Evolutionary conservation across 2,888 invertebrate species (phyloP).

Genomic region (Acanthacorydalis orientalis): DNA sequence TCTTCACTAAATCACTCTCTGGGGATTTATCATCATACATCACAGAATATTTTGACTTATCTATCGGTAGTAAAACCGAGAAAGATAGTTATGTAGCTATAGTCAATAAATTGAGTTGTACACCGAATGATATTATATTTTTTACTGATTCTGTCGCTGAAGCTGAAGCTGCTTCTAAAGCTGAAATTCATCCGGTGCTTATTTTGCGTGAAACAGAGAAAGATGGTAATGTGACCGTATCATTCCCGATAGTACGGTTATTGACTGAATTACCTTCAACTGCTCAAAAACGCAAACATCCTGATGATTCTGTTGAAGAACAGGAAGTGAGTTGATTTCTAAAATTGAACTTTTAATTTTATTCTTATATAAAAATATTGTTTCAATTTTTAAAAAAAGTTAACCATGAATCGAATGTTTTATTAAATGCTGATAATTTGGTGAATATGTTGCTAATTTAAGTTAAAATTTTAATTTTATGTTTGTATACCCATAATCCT

Average conservation of each 20-base stretch:
- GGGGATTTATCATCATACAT: constrained; percentile 64
- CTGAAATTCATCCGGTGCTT: constrained; percentile 52
- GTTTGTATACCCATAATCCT: too few species aligned
- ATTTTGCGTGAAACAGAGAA: constrained; percentile 55
- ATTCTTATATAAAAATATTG: too few species aligned
- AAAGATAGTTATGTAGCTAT: constrained; percentile 64
- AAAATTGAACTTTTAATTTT: constrained; percentile 22
- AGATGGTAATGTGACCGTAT: constrained; percentile 34
- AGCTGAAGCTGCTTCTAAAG: constrained; percentile 61
- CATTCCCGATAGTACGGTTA: constrained; percentile 39
- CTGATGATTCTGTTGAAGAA: constrained; percentile 15
- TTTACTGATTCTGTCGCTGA: constrained; percentile 76
- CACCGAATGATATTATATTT: constrained; percentile 58
- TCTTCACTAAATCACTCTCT: constrained; percentile 57
- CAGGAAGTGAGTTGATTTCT: too few species aligned
- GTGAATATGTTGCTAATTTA: too few species aligned
- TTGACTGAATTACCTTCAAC: constrained; percentile 35
- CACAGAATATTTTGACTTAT: constrained; percentile 74
- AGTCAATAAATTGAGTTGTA: constrained; percentile 41
- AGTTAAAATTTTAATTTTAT: too few species aligned
- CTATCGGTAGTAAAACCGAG: constrained; percentile 66
- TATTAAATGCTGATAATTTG: too few species aligned
- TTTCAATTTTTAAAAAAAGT: too few species aligned
- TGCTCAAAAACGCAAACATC: constrained; percentile 10
- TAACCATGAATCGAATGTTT: too few species aligned